phyloP scores from a whole-genome alignment of 2,888 invertebrate genomes.

The Marasmarcha lunaedactyla region DNA sequence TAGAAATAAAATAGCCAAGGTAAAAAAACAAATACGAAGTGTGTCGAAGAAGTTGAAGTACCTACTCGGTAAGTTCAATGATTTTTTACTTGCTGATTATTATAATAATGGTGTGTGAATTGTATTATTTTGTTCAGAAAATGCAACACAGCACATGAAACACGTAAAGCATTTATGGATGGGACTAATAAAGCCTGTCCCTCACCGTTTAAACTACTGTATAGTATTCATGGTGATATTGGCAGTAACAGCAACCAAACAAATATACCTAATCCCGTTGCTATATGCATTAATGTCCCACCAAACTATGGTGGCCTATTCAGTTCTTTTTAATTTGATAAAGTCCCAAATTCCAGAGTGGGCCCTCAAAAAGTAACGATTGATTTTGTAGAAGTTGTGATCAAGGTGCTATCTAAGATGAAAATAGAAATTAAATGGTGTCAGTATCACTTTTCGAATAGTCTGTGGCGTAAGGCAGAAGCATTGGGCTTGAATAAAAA shows the following conservation, averaged over 20 bases:
- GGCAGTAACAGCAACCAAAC: not conserved
- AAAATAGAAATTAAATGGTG: not conserved
- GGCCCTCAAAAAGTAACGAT: slow-evolving; percentile 1
- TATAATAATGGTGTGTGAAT: slow-evolving; percentile 6
- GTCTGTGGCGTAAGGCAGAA: not conserved
- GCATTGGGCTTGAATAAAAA: not conserved
- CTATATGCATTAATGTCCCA: slow-evolving; percentile 2
- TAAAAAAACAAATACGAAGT: too few species aligned
- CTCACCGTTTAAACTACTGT: slow-evolving; percentile 1
- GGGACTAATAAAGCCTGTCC: too few species aligned
- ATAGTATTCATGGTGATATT: slow-evolving; percentile 2
- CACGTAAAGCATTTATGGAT: not conserved
- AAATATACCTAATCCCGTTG: slow-evolving; percentile 1
- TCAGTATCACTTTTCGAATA: not conserved
- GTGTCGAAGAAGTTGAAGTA: too few species aligned
- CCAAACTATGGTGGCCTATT: not conserved
- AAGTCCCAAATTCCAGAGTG: not conserved
- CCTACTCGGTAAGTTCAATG: too few species aligned
- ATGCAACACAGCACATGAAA: slow-evolving; percentile 3
- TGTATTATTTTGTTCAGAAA: slow-evolving; percentile 10
- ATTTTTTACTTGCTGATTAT: too few species aligned
- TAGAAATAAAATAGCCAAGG: too few species aligned
- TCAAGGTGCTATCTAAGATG: not conserved
- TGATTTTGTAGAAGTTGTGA: slow-evolving; percentile 1
- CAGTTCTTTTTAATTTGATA: slow-evolving; percentile 1